phyloP scores from a whole-genome alignment of 2,888 invertebrate genomes.

The Pseudococcus jackbeardsleyi region DNA sequence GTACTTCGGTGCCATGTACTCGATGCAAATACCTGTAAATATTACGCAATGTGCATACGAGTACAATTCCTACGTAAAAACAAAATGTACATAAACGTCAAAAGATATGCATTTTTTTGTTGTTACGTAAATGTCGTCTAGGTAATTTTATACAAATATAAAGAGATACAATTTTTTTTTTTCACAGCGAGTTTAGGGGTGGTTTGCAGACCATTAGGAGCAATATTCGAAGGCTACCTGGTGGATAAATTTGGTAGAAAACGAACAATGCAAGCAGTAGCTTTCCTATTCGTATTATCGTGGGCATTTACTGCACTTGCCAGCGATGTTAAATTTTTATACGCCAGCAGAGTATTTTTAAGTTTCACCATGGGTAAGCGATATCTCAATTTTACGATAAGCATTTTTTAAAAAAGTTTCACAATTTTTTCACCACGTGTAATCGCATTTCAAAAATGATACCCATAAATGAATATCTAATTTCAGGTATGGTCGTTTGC shows the following conservation, averaged over 20 bases:
- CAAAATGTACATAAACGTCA: too few relatives aligned
- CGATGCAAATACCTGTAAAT: too few relatives aligned
- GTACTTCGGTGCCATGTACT: too few relatives aligned
- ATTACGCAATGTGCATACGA: too few relatives aligned
- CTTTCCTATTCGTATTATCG: constrained; percentile 39
- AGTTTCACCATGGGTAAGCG: constrained; percentile 40
- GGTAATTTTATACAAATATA: too few relatives aligned
- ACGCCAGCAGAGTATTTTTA: constrained; percentile 36
- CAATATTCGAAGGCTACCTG: constrained; percentile 40
- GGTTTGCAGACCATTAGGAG: constrained; percentile 57
- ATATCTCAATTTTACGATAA: neutral
- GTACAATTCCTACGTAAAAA: too few relatives aligned
- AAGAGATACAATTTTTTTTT: neutral
- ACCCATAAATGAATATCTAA: neutral
- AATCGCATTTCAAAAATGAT: neutral
- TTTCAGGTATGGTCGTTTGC: constrained; percentile 59
- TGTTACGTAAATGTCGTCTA: too few relatives aligned
- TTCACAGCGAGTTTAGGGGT: constrained; percentile 49
- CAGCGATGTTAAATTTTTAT: neutral
- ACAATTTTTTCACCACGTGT: neutral
- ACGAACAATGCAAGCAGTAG: constrained; percentile 3
- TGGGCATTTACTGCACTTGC: constrained; percentile 59
- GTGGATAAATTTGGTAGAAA: constrained; percentile 58
- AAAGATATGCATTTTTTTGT: too few relatives aligned
- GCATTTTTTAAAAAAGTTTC: neutral